phyloP scores from a whole-genome alignment of 1,140 invertebrate genomes.

The Drosophila suzukii region DNA sequence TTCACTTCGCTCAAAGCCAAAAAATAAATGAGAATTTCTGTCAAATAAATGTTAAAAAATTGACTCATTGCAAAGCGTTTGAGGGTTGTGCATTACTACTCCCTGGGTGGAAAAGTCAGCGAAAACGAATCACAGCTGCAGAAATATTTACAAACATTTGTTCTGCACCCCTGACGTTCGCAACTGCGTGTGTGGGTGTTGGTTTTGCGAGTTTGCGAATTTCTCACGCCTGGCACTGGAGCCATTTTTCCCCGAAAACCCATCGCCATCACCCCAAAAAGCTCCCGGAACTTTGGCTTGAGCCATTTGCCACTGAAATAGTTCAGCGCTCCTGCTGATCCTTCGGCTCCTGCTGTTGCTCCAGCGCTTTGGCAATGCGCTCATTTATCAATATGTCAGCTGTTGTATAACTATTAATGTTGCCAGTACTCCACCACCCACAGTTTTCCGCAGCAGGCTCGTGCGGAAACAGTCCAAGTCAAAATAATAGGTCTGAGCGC shows the following conservation, averaged over 20 bases:
- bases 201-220: slow-evolving; percentile 37
- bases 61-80: slow-evolving; percentile 73
- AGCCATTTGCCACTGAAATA: slow-evolving; percentile 74
- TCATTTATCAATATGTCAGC: slow-evolving; percentile 83
- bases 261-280: neutral
- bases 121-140: slow-evolving; percentile 76
- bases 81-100: slow-evolving; percentile 1
- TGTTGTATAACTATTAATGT: slow-evolving; percentile 82
- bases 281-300: slow-evolving; percentile 23
- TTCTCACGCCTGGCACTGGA: slow-evolving; percentile 75
- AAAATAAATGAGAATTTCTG: slow-evolving; percentile 81
- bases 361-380: slow-evolving; percentile 65
- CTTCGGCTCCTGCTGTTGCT: slow-evolving; percentile 25
- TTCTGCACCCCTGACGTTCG: slow-evolving; percentile 51
- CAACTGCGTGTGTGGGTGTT: slow-evolving; percentile 10
- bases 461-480: slow-evolving; percentile 15
- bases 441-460: slow-evolving; percentile 13
- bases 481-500: neutral
- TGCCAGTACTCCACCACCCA: slow-evolving; percentile 17
- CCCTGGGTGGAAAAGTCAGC: slow-evolving; percentile 8
- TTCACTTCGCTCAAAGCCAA: slow-evolving; percentile 27
- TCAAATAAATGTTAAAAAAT: slow-evolving; percentile 84
- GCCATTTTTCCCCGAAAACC: slow-evolving; percentile 68
- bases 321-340: slow-evolving; percentile 45
- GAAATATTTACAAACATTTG: slow-evolving; percentile 79